Base-by-base conservation (phyloP, 2,888 invertebrate genomes). In the Aspidiotus rigidus region DNA sequence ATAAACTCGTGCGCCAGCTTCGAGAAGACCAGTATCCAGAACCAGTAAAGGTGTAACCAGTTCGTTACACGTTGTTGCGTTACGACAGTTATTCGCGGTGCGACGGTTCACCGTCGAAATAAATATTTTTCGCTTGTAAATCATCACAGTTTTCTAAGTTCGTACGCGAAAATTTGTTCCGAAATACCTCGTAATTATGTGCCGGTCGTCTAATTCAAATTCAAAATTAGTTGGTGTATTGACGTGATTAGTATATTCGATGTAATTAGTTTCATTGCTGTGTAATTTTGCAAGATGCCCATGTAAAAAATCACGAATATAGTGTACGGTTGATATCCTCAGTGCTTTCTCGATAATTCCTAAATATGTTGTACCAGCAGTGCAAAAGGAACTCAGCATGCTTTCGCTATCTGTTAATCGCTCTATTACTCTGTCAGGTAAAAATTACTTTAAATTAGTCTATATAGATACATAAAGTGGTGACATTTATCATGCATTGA, bases 21-120 rank as follows among this genome's bases (percentile, higher is more conserved):
- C 49, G 10, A 49, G 49, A 49, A 49, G 49, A 49, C 49, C 49
- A 13, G 49, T 13, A 49, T n/a, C 49, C 10, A n/a, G n/a, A 49
- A 49, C 11, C 49, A 49, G 49, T 49, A 49, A 49, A 49, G 49
- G 49, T 49, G n/a, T 6, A 49, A n/a, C 49, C 49, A 49, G 49
- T 49, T 49, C n/a, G 49, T 49, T 49, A 49, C 49, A 49, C 49
- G 49, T n/a, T 49, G 49, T 49, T 49, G n/a, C 49, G 49, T 49
- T 49, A 28, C 28, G 49, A 49, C 49, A 49, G 28, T 28, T 28
- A 28, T 28, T 49, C 49, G 49, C 49, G 6, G 49, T 49, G 49
- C 49, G 49, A 11, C 49, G 10, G 49, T 49, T 49, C 49, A 28
- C 28, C 28, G 49, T 49, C 49, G 49, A 49, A n/a, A 49, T 13